Conservation (phyloP, 1,140 invertebrate species). For the Drosophila lacertosa region DNA sequence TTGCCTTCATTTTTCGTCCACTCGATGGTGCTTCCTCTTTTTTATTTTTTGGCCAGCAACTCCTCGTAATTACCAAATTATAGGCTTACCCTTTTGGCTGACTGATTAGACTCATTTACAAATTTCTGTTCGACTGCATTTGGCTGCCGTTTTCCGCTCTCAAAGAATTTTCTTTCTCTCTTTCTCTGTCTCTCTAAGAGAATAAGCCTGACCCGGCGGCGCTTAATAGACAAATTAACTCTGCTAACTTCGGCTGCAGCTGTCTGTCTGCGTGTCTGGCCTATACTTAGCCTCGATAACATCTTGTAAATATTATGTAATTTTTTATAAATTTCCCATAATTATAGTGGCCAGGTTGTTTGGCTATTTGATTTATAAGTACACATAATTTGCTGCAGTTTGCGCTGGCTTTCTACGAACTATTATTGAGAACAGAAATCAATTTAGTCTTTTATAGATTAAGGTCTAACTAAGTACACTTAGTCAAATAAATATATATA, state of each 20-base stretch:
- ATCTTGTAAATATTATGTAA: constrained; percentile 82
- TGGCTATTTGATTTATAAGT: constrained; percentile 75
- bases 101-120: constrained; percentile 80
- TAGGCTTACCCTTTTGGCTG: constrained; percentile 79
- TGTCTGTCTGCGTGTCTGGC: constrained; percentile 30
- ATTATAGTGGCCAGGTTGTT: constrained; percentile 72
- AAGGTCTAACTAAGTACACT: background rate
- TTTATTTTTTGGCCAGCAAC: constrained; percentile 24
- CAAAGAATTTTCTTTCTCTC: too few relatives aligned
- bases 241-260: constrained; percentile 37
- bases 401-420: constrained; percentile 39
- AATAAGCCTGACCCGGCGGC: constrained; percentile 40
- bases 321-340: constrained; percentile 76
- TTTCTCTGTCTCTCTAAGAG: too few relatives aligned
- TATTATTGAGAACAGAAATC: constrained; percentile 18
- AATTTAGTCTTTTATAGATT: constrained; percentile 14
- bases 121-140: constrained; percentile 52
- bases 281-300: constrained; percentile 68
- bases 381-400: constrained; percentile 59
- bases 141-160: constrained; percentile 34
- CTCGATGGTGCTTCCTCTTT: constrained; percentile 15
- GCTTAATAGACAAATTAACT: constrained; percentile 79
- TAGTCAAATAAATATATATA: background rate
- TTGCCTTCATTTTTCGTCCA: constrained; percentile 64
- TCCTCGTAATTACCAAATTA: constrained; percentile 73